Evolutionary conservation across 92 coral and sea anemone species (phyloP).

Genomic region (Epizoanthus fatuus): DNA sequence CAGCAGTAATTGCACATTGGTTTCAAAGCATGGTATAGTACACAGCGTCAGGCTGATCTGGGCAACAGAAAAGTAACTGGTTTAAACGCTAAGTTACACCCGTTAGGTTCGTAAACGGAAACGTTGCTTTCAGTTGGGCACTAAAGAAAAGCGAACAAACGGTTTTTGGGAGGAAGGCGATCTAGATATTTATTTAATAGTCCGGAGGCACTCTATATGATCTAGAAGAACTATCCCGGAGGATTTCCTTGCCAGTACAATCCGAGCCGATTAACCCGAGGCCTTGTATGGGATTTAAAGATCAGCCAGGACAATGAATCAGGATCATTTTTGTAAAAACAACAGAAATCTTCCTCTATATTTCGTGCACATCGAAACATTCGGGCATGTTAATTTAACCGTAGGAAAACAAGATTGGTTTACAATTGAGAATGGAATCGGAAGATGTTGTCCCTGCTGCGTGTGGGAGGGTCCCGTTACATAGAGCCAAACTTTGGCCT

Average conservation of each 20-base stretch:
- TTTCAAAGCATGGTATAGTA: too few species aligned
- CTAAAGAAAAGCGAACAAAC: too few species aligned
- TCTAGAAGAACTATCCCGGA: neutral
- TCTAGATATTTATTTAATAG: too few species aligned
- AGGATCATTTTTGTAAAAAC: neutral
- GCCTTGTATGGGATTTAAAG: neutral
- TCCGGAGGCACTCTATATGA: neutral
- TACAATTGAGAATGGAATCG: neutral
- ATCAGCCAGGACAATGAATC: neutral
- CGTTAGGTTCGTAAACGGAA: too few species aligned
- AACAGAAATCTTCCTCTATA: neutral
- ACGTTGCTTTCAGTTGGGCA: too few species aligned
- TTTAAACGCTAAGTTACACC: too few species aligned
- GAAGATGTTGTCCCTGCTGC: neutral
- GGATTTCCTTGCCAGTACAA: slow-evolving; percentile 8
- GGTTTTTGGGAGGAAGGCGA: too few species aligned
- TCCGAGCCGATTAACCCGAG: neutral
- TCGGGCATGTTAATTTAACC: slow-evolving; percentile 17
- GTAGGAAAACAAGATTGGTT: slow-evolving; percentile 22
- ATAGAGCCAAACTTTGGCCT: neutral
- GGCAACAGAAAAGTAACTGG: too few species aligned
- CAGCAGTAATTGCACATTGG: neutral
- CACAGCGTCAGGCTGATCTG: too few species aligned
- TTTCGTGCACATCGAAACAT: slow-evolving; percentile 10
- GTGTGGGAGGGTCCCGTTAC: slow-evolving; percentile 7